Base-by-base conservation (phyloP, 1,140 invertebrate species). In the Monomorium pharaonis region DNA sequence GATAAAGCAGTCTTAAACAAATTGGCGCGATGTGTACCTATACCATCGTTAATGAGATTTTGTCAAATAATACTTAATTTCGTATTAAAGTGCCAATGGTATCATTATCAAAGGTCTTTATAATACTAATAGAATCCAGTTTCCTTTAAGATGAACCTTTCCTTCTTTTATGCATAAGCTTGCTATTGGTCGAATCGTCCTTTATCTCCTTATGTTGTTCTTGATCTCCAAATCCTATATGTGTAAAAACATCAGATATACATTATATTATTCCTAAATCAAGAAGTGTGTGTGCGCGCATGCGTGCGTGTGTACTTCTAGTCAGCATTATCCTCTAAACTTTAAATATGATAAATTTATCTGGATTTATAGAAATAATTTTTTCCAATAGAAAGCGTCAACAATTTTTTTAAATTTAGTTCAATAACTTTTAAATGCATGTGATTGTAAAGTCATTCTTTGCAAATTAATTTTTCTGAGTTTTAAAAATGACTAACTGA, bases 1-100 rank as follows among this genome's bases (percentile, higher is more conserved):
- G 54, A 89, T 72, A 86, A 92, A 92, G 88, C 92, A 94, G 92
- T 93, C 93, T 94, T 94, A 92, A 87, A 84, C 63, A 89, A 92
- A 89, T 93, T 88, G 87, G 86, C 88, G 90, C 88, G 86, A 89
- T 86, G 83, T 74, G 27, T 80, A 60, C 51, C 44, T 18, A 58
- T 62, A 83, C 65, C 65, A 63, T 87, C 86, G 6, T 86, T 72
- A 74, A 80, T 83, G 42, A 85, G 77, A 84, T 89, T 80, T 92
- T 86, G 72, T 92, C 88, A 75, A 83, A 75, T 92, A 93, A 93
- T 93, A 93, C 92, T 93, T 91, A 87, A 90, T 86, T 72, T 83
- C 86, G 86, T 42, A 84, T 84, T 77, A 85, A 70, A 76, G 37
- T 37, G 65, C 74, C 51, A 30, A 72, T 83, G 42, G 63, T 84